These are phyloP conservation scores for Agrypnus murinus DNA, from an alignment of 2,888 invertebrate species.

Conservation along the genomic window DNA sequence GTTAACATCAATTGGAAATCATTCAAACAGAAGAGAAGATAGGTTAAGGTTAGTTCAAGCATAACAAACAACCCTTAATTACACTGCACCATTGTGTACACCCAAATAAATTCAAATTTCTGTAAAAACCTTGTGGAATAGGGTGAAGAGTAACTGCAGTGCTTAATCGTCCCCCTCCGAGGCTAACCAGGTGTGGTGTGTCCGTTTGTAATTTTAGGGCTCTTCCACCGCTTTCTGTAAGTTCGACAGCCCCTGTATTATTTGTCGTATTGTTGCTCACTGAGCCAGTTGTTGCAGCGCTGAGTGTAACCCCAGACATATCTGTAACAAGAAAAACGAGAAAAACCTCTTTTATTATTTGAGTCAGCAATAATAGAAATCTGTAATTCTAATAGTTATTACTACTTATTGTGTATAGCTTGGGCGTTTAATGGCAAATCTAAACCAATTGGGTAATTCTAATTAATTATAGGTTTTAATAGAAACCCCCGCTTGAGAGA, in stretches of 20 bases:
- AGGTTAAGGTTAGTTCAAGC: no score
- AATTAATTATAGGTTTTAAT: slow-evolving; percentile 6
- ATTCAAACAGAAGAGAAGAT: no score
- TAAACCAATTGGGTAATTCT: slow-evolving; percentile 1
- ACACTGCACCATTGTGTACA: no score
- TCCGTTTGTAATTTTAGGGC: slow-evolving; percentile 83
- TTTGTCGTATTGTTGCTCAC: slow-evolving; percentile 19
- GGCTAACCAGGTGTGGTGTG: slow-evolving; percentile 92
- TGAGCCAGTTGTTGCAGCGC: slow-evolving; percentile 31
- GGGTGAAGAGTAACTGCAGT: slow-evolving; percentile 95
- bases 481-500: neutral
- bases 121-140: slow-evolving; percentile 84
- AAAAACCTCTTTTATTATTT: slow-evolving; percentile 3
- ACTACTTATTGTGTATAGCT: no score
- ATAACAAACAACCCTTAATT: no score
- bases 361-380: neutral
- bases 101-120: no score
- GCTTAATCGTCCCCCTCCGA: slow-evolving; percentile 91
- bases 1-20: no score
- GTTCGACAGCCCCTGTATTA: slow-evolving; percentile 59
- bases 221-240: slow-evolving; percentile 71
- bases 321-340: slow-evolving; percentile 50
- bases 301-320: slow-evolving; percentile 59
- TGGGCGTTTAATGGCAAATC: slow-evolving; percentile 4
- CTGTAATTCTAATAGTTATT: no score